Evolutionary conservation across 2,113 vertebrate species (phyloP).

Genomic region (Anoplopoma fimbria): DNA sequence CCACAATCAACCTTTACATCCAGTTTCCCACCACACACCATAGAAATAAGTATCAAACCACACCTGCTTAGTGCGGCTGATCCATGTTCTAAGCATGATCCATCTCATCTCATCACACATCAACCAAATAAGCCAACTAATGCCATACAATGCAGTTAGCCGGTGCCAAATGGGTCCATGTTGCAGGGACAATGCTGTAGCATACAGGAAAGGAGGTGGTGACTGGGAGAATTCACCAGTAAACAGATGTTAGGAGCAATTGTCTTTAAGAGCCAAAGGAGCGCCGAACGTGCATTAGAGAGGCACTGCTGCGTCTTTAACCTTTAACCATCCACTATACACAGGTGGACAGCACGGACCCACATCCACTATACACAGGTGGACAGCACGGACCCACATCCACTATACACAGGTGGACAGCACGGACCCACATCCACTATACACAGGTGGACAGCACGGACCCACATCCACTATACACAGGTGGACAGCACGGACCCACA

Average conservation of each 20-base stretch:
- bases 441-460: too few species aligned
- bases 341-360: too few species aligned
- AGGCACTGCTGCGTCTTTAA: too few species aligned
- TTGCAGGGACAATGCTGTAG: slow-evolving; percentile 15
- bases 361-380: too few species aligned
- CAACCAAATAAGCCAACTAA: slow-evolving; percentile 12
- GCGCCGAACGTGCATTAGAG: not conserved
- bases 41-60: not conserved
- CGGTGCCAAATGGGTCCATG: not conserved
- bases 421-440: too few species aligned
- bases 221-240: slow-evolving; percentile 33
- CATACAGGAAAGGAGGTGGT: slow-evolving; percentile 11
- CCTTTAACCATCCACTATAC: too few species aligned
- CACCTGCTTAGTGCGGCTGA: not conserved
- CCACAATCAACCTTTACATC: not conserved
- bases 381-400: too few species aligned
- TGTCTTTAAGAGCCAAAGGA: slow-evolving; percentile 1
- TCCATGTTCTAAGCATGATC: not conserved
- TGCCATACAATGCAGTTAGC: not conserved
- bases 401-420: too few species aligned
- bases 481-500: too few species aligned
- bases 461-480: too few species aligned
- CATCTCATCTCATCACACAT: slow-evolving; percentile 22
- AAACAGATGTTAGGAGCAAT: slow-evolving; percentile 31
- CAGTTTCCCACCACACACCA: slow-evolving; percentile 24